These are phyloP conservation scores for Microctonus hyperodae DNA, from an alignment of 2,888 invertebrate species.

Conservation along the genomic window DNA sequence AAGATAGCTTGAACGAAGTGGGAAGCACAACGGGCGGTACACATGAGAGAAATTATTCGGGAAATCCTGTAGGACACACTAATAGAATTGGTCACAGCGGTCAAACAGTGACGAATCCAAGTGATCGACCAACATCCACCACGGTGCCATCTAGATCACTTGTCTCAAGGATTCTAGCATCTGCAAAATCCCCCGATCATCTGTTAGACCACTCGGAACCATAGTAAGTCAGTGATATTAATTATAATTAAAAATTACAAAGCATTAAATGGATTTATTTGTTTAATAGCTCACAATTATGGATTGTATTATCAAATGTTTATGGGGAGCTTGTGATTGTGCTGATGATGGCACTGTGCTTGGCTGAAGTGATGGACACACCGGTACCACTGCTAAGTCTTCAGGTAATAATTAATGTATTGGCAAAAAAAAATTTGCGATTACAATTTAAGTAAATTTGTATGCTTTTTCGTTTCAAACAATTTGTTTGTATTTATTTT, in stretches of 20 bases:
- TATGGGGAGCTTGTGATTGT: conserved; percentile 67
- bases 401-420: no score
- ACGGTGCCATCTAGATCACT: conserved; percentile 51
- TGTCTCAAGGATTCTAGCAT: conserved; percentile 57
- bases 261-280: neutral
- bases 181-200: conserved; percentile 54
- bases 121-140: conserved; percentile 34
- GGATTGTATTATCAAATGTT: conserved; percentile 65
- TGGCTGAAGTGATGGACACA: conserved; percentile 67
- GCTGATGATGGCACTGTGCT: conserved; percentile 65
- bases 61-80: conserved; percentile 47
- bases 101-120: conserved; percentile 32
- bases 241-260: neutral
- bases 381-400: conserved; percentile 65
- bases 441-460: no score
- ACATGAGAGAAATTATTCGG: conserved; percentile 55
- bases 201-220: conserved; percentile 62
- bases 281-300: conserved; percentile 63
- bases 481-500: neutral
- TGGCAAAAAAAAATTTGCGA: no score
- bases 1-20: conserved; percentile 65
- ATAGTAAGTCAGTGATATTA: conserved; percentile 55
- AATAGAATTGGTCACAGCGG: conserved; percentile 40
- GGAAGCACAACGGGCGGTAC: conserved; percentile 59
- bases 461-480: neutral